Conservation (phyloP, 2,888 invertebrate species). For the Brachyptera putata region DNA sequence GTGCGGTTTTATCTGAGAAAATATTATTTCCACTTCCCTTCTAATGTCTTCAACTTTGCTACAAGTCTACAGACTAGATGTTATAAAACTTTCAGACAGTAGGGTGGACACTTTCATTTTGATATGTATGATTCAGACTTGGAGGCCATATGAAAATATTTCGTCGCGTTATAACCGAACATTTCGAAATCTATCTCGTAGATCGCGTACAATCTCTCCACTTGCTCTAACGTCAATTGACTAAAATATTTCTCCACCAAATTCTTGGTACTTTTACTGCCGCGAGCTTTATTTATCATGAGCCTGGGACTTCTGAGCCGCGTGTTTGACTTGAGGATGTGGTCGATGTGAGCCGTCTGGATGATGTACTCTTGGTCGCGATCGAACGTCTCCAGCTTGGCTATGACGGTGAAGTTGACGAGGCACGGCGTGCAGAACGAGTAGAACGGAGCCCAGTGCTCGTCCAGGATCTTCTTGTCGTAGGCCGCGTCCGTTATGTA, state of each 20-base stretch:
- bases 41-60: too few species aligned
- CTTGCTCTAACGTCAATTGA: conserved; percentile 13
- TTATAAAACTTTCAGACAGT: too few species aligned
- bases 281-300: conserved; percentile 48
- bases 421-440: conserved; percentile 63
- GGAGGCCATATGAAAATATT: conserved; percentile 29
- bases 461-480: conserved; percentile 43
- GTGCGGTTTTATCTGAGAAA: too few species aligned
- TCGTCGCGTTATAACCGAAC: conserved; percentile 59
- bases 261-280: conserved; percentile 50
- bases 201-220: conserved; percentile 54
- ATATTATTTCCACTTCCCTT: too few species aligned
- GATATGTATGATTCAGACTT: background rate
- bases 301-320: background rate
- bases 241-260: conserved; percentile 47
- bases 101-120: too few species aligned
- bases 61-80: too few species aligned
- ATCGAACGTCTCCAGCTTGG: conserved; percentile 59
- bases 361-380: conserved; percentile 44
- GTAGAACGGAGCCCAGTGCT: conserved; percentile 63
- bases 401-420: conserved; percentile 59
- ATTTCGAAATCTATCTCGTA: conserved; percentile 65
- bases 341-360: background rate
- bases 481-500: conserved; percentile 33
- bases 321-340: background rate